Conservation (phyloP, 2,888 invertebrate genomes). For the Leptopilina syphax region DNA sequence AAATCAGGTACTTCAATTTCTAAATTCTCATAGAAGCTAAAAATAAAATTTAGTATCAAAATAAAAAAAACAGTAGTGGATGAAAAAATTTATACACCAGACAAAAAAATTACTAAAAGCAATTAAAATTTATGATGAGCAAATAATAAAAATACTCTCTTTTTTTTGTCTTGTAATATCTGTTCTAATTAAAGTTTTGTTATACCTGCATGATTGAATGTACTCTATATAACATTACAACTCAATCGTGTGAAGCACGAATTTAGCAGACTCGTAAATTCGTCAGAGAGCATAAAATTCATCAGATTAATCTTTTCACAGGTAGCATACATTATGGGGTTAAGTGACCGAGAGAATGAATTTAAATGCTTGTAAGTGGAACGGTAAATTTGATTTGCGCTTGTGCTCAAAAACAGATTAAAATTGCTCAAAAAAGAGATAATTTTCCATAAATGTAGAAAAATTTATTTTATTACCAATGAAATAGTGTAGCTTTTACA, state of each 20-base stretch:
- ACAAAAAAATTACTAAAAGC: background rate
- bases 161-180: background rate
- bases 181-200: constrained; percentile 37
- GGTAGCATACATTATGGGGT: background rate
- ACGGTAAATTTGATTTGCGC: background rate
- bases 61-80: background rate
- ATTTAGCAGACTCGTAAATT: background rate
- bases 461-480: too few species aligned
- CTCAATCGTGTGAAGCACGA: constrained; percentile 24
- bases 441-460: background rate
- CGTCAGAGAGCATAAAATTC: background rate
- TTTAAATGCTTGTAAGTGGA: background rate
- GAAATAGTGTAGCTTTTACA: too few species aligned
- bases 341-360: background rate
- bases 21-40: too few species aligned
- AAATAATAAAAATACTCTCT: constrained; percentile 1
- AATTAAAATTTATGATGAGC: constrained; percentile 22
- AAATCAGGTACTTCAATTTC: too few species aligned
- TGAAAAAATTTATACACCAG: background rate
- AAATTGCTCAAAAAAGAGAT: background rate
- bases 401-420: background rate
- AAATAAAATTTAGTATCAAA: too few species aligned
- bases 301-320: constrained; percentile 2
- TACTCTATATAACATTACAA: constrained; percentile 4
- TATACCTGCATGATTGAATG: background rate